Evolutionary conservation across 2,113 vertebrate genomes (phyloP).

Genomic region (Austrofundulus limnaeus): DNA sequence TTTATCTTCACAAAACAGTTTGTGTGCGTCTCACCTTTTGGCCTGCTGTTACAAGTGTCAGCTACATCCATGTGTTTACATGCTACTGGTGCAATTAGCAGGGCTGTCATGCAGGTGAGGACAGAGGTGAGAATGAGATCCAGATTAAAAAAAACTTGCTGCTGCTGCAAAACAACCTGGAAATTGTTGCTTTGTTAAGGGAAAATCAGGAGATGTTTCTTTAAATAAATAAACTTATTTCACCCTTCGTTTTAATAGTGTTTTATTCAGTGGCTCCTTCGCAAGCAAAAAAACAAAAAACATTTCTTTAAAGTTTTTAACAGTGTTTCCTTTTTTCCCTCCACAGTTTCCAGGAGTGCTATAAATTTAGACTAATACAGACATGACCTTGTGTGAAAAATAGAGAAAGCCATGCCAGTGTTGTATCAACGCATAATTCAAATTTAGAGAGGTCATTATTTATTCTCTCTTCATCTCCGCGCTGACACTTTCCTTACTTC

Average conservation of each 20-base stretch:
- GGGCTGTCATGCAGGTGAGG: conserved; percentile 31
- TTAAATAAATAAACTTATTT: conserved; percentile 6
- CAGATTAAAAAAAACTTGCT: conserved; percentile 6
- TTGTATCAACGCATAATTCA: conserved; percentile 51
- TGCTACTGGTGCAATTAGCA: conserved; percentile 40
- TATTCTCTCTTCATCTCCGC: conserved; percentile 31
- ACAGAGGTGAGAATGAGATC: conserved; percentile 16
- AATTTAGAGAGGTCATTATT: conserved; percentile 45
- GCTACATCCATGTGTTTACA: conserved; percentile 9
- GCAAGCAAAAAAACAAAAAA: too few species aligned
- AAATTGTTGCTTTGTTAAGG: neutral
- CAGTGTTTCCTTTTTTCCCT: neutral
- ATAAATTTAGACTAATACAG: conserved; percentile 22
- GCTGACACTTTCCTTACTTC: conserved; percentile 42
- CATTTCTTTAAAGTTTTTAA: too few species aligned
- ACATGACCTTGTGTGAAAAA: conserved; percentile 54
- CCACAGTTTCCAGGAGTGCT: neutral
- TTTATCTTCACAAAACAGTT: conserved; percentile 1
- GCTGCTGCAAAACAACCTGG: neutral
- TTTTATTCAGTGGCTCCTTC: neutral
- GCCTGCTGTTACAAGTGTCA: conserved; percentile 22
- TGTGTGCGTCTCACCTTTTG: conserved; percentile 8
- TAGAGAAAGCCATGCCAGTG: conserved; percentile 52
- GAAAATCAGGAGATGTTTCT: conserved; percentile 7
- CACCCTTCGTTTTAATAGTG: neutral